Base-by-base conservation (phyloP, 2,888 invertebrate species). In the Archaeoteleia sp. region DNA sequence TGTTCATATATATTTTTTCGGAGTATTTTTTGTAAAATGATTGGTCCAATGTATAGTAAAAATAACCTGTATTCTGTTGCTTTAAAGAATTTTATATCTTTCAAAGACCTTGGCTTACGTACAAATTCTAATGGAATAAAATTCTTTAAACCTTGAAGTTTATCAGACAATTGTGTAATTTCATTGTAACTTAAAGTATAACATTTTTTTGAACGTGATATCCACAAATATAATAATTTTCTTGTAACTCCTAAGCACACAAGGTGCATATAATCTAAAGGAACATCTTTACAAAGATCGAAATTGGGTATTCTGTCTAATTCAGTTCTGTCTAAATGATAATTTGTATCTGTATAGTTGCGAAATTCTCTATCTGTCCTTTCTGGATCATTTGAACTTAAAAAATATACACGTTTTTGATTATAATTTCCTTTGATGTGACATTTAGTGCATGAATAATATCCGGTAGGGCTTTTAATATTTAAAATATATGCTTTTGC, bases 401-500 rank as follows among this genome's bases (percentile, higher is more conserved):
- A 15, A 40, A 40, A 40, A 25, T 10, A 40, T 23, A 20, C 10
- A n/a, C 25, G 12, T 1, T 25, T 10, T 30, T 30, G 2, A 7
- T 20, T 5, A 5, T 20, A 20, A 20, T 20, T 20, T 2, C 20
- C 20, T 20, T 20, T 20, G 5, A 20, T 30, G 7, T 46, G 43
- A 53, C 72, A 75, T 39, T 72, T 74, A 15, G 68, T 61, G 46
- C 72, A 74, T 17, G 62, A 62, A 25, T 37, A 34, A 39, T 72
- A 74, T 13, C 63, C 70, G 13, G 37, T 51, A 40, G 73, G 73
- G 9, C 66, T 60, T 66, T 73, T 72, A 4, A 67, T 61, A 51
- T 63, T 66, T 7, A 60, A 25, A 13, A 74, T 46, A 34, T 32
- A 66, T 5, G 54, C 46, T 43, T 60, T 72, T 5, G 72, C 72